Conservation (phyloP, 2,888 invertebrate genomes). For the Ophion ellenae region DNA sequence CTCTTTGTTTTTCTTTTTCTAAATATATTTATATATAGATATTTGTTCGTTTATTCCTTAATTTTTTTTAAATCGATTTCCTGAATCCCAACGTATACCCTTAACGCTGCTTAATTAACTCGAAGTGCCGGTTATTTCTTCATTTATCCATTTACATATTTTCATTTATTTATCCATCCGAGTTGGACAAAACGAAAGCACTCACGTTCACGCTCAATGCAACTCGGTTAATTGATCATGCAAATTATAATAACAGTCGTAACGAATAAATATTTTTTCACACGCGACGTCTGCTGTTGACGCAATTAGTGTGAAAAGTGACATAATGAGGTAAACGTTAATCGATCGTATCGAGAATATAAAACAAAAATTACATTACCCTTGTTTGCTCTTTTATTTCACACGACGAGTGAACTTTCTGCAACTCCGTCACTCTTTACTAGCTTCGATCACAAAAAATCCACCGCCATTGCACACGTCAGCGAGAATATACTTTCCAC, state of each 20-base stretch:
- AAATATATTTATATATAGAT: too few species aligned
- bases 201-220: constrained; percentile 69
- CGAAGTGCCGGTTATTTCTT: too few species aligned
- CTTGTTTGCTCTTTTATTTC: constrained; percentile 67
- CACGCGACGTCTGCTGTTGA: constrained; percentile 23
- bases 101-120: too few species aligned
- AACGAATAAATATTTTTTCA: constrained; percentile 76
- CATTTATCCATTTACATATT: too few species aligned
- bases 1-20: too few species aligned
- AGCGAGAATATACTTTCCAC: constrained; percentile 17
- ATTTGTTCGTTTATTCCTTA: too few species aligned
- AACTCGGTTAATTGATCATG: constrained; percentile 80
- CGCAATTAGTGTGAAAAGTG: constrained; percentile 70
- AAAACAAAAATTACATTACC: constrained; percentile 72
- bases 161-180: background rate
- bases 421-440: constrained; percentile 39
- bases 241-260: constrained; percentile 78
- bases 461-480: background rate
- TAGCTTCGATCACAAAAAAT: constrained; percentile 30
- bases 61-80: too few species aligned
- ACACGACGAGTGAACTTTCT: constrained; percentile 51
- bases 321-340: constrained; percentile 76
- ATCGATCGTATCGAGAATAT: constrained; percentile 59
- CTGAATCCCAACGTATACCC: too few species aligned
- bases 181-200: background rate